These are phyloP conservation scores for Peromyscus polionotus DNA, from an alignment of 2,113 vertebrate species.

Conservation along the genomic window DNA sequence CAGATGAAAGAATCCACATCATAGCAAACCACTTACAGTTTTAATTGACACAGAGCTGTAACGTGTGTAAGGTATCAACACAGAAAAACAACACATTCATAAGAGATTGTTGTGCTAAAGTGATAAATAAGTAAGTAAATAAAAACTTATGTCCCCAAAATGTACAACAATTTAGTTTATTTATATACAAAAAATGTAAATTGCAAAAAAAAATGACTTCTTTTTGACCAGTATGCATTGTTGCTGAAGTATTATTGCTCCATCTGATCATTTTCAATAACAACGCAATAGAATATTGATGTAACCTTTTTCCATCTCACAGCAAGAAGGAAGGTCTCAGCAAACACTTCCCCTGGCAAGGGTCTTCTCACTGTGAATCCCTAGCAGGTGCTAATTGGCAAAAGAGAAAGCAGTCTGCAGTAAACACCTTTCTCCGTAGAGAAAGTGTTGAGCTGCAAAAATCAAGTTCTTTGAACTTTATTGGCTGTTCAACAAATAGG, in stretches of 20 bases:
- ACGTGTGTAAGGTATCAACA: not conserved
- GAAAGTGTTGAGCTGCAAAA: conserved; percentile 68
- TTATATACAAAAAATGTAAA: not conserved
- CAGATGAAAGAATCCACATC: not conserved
- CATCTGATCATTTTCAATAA: conserved; percentile 68
- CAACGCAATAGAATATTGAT: conserved; percentile 74
- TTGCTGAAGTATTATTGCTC: not conserved
- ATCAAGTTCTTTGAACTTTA: conserved; percentile 82
- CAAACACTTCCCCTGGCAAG: conserved; percentile 69
- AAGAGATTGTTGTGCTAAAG: not conserved
- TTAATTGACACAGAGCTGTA: not conserved
- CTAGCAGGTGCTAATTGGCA: conserved; percentile 85
- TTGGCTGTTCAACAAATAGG: conserved; percentile 70
- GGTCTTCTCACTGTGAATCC: conserved; percentile 78
- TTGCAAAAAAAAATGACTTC: not conserved
- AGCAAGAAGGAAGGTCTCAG: conserved; percentile 76
- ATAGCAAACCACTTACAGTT: not conserved
- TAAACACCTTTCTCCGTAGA: conserved; percentile 79
- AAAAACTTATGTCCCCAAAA: not conserved
- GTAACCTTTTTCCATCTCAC: conserved; percentile 55
- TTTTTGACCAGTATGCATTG: not conserved
- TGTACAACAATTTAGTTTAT: not conserved
- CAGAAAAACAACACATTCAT: not conserved
- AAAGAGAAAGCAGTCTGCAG: conserved; percentile 74
- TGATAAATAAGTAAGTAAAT: not conserved